Conservation (phyloP, 2,797 vertebrate genomes). For the Coilia nasus region DNA sequence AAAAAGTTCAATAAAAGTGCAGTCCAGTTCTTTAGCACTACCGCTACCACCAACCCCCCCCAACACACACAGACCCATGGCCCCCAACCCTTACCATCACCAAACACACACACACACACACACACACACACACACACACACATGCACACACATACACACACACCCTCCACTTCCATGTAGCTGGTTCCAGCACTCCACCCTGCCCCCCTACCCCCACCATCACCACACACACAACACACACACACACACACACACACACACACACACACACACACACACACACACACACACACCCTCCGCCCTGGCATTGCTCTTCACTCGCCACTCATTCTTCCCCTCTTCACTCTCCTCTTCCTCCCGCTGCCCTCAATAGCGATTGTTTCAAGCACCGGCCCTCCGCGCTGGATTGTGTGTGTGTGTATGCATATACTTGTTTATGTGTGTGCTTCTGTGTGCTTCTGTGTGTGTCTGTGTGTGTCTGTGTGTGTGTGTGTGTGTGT, state of each 20-base stretch:
- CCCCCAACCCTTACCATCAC: no score
- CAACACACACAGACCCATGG: no score
- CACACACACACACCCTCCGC: neutral
- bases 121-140: no score
- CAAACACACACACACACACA: no score
- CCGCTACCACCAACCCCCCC: conserved; percentile 29
- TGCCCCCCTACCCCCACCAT: neutral
- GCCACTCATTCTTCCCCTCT: conserved; percentile 74
- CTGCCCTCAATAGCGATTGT: conserved; percentile 62
- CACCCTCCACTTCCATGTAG: neutral
- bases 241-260: no score
- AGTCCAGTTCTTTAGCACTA: conserved; percentile 46
- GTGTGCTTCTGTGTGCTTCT: conserved; percentile 20
- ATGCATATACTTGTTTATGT: no score
- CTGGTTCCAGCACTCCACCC: neutral
- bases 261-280: no score
- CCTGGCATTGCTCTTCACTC: conserved; percentile 70
- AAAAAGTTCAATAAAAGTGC: conserved; percentile 69
- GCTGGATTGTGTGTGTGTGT: conserved; percentile 16
- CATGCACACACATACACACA: no score
- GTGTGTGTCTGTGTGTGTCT: no score
- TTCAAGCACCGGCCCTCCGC: conserved; percentile 58
- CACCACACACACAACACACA: no score
- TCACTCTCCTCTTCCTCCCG: conserved; percentile 63
- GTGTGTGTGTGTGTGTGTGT: neutral